These are phyloP conservation scores for Hirtodrosophila confusa DNA, from an alignment of 2,888 invertebrate species.

Conservation along the genomic window DNA sequence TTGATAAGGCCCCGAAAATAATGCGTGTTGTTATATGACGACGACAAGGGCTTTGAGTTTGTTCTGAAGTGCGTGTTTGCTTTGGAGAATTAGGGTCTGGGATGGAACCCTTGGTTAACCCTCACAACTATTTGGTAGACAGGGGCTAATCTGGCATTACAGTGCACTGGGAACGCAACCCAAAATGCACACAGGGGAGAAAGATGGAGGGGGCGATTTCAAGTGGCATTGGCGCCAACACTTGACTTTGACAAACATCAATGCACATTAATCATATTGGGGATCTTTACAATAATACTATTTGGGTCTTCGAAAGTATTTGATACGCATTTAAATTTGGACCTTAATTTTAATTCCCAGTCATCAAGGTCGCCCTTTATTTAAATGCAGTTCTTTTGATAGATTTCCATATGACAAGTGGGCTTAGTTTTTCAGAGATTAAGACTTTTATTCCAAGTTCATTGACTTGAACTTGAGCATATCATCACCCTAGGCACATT, in stretches of 20 bases:
- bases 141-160: conserved; percentile 48
- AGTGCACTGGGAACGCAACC: conserved; percentile 26
- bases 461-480: conserved; percentile 48
- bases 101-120: conserved; percentile 8
- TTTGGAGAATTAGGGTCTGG: conserved; percentile 2
- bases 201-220: conserved; percentile 23
- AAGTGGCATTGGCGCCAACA: conserved; percentile 80
- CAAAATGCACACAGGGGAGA: conserved; percentile 41
- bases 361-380: conserved; percentile 26
- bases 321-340: conserved; percentile 16
- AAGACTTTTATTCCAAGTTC: conserved; percentile 37
- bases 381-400: conserved; percentile 5
- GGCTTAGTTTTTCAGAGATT: not conserved
- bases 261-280: conserved; percentile 61
- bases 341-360: not conserved
- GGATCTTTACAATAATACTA: conserved; percentile 15
- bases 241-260: conserved; percentile 76
- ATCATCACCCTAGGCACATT: not conserved
- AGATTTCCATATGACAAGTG: conserved; percentile 11
- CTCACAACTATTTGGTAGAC: conserved; percentile 2
- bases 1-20: conserved; percentile 63
- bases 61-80: not conserved
- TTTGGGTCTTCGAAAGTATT: conserved; percentile 7
- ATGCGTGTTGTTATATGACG: conserved; percentile 34
- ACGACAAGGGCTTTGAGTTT: conserved; percentile 18